A percentile compares a stretch with the other conserved stretches of the same genome.
Evolutionary conservation across 1,140 invertebrate species (phyloP).

Genomic region (Phymorhynchus buccinoides): DNA sequence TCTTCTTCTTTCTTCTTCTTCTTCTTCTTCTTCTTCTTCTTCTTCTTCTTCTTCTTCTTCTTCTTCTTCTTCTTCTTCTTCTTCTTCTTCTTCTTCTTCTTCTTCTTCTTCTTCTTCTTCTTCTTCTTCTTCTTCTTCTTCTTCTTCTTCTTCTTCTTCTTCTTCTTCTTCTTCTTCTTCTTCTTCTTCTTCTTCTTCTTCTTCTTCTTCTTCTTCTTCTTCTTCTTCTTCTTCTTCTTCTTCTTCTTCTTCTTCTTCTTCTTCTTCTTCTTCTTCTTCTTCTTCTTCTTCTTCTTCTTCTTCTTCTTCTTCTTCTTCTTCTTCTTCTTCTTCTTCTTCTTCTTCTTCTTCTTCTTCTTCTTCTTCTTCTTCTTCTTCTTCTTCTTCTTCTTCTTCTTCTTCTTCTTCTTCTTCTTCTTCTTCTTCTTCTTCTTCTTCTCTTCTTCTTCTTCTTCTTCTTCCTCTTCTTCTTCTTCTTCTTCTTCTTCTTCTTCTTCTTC

Average conservation of each 20-base stretch:
- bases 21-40: too few species aligned
- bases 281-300: background rate
- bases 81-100: background rate
- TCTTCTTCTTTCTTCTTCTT: too few species aligned
- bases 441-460: background rate
- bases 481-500: background rate
- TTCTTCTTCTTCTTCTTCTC: background rate
- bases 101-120: background rate
- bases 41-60: too few species aligned
- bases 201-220: background rate
- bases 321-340: background rate
- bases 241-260: background rate
- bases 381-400: background rate
- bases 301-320: too few species aligned
- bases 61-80: background rate
- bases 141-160: too few species aligned
- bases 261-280: too few species aligned
- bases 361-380: background rate
- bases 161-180: background rate
- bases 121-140: too few species aligned
- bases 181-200: background rate
- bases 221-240: background rate
- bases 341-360: background rate
- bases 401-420: background rate
- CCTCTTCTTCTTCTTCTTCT: background rate